Conservation (phyloP, 1,140 invertebrate genomes). For the Euura lappo region DNA sequence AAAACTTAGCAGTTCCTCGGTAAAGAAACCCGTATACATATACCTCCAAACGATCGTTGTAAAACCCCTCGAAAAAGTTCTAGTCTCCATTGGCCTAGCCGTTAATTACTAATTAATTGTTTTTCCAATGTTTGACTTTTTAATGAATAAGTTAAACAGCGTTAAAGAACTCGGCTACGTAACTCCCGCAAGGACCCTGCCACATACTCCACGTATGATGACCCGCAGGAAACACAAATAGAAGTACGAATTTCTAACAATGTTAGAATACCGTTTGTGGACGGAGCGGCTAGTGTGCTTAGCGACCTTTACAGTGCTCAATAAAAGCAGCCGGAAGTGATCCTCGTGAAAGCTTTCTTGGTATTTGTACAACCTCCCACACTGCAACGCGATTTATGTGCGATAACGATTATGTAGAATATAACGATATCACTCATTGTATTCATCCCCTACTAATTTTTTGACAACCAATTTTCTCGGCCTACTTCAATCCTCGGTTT, state of each 20-base stretch:
- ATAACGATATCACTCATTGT: neutral
- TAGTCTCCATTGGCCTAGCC: constrained; percentile 36
- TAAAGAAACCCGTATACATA: neutral
- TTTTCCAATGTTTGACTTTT: constrained; percentile 56
- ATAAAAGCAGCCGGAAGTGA: too few relatives aligned
- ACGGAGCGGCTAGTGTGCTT: neutral
- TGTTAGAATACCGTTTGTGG: neutral
- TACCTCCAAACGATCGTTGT: neutral
- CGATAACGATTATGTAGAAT: too few relatives aligned
- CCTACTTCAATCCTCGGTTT: neutral
- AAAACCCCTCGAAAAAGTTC: constrained; percentile 21
- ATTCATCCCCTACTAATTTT: neutral
- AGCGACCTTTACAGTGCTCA: neutral
- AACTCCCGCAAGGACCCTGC: constrained; percentile 36
- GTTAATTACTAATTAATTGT: constrained; percentile 61
- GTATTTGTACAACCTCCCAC: too few relatives aligned
- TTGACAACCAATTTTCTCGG: neutral
- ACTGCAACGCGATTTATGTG: too few relatives aligned
- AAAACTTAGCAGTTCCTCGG: constrained; percentile 59
- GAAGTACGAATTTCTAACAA: neutral
- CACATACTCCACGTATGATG: constrained; percentile 20
- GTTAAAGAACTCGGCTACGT: neutral
- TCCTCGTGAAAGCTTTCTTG: too few relatives aligned
- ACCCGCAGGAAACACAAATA: neutral
- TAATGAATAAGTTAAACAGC: constrained; percentile 56